A percentile compares a stretch with the other conserved stretches of the same genome.
Conservation (phyloP, 2,888 invertebrate species). For the Scrobipalpa costella region DNA sequence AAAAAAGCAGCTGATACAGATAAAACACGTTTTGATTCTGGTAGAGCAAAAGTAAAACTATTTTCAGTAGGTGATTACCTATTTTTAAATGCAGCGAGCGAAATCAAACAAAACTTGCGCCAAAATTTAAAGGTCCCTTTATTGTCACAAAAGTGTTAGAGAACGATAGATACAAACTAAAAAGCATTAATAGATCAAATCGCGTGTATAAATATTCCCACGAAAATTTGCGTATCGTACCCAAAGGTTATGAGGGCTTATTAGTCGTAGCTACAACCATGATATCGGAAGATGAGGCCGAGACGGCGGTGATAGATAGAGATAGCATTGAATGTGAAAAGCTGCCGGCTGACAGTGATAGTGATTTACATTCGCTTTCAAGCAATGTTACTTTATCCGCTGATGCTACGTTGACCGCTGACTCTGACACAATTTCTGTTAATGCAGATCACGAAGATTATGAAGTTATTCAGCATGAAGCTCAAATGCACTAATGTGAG, state of each 20-base stretch:
- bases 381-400: background rate
- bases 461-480: too few relatives aligned
- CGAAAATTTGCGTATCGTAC: conserved; percentile 28
- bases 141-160: conserved; percentile 29
- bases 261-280: conserved; percentile 28
- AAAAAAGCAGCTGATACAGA: conserved; percentile 26
- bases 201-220: conserved; percentile 33
- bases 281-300: conserved; percentile 29
- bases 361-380: background rate
- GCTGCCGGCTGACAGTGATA: conserved; percentile 4
- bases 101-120: conserved; percentile 36
- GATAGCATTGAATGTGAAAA: too few relatives aligned
- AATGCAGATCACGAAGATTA: too few relatives aligned
- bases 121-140: conserved; percentile 31
- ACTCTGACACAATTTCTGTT: too few relatives aligned
- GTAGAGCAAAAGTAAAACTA: conserved; percentile 29
- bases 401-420: background rate
- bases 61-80: conserved; percentile 34
- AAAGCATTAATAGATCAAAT: conserved; percentile 30
- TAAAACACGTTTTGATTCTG: conserved; percentile 30
- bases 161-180: conserved; percentile 33
- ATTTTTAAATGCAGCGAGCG: conserved; percentile 34
- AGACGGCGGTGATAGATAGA: conserved; percentile 29
- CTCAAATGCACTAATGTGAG: conserved; percentile 10
- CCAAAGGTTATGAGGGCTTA: conserved; percentile 32